Evolutionary conservation across 2,888 invertebrate species (phyloP).

Genomic region (Cataglyphis cursor): DNA sequence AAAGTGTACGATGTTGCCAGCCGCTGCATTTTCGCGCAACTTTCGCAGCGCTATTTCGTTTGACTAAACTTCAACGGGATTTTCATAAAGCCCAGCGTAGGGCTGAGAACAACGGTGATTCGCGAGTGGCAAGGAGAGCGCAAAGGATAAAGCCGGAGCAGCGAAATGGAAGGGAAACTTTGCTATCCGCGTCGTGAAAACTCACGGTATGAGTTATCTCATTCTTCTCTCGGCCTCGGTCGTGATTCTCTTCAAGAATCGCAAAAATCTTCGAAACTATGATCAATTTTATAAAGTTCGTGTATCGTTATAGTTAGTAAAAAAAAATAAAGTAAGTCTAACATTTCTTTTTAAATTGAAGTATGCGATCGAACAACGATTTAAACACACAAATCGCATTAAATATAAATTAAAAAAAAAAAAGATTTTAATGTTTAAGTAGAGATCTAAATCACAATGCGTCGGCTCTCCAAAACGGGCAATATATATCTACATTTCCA

Average conservation of each 20-base stretch:
- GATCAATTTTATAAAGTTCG: conserved; percentile 34
- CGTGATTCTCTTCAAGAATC: conserved; percentile 7
- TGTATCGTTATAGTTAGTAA: conserved; percentile 16
- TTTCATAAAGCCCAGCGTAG: conserved; percentile 56
- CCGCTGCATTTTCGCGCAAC: conserved; percentile 36
- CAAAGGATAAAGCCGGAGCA: conserved; percentile 1
- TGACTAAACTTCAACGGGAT: conserved; percentile 62
- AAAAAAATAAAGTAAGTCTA: neutral
- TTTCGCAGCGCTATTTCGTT: conserved; percentile 52
- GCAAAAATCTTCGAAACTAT: conserved; percentile 36
- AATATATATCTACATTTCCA: conserved; percentile 19
- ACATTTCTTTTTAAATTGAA: neutral
- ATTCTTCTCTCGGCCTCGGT: neutral
- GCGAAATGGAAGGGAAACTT: conserved; percentile 53
- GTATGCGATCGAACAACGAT: no score
- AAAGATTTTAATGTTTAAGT: neutral
- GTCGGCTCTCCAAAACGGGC: neutral
- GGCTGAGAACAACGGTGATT: conserved; percentile 41
- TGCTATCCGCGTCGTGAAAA: conserved; percentile 43
- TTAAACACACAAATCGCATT: neutral
- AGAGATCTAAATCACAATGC: neutral
- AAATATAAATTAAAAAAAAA: neutral
- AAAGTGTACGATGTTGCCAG: conserved; percentile 44
- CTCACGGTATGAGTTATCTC: conserved; percentile 45
- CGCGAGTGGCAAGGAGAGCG: neutral